phyloP scores from a whole-genome alignment of 2,113 vertebrate genomes.

The Falcunculus frontatus region DNA sequence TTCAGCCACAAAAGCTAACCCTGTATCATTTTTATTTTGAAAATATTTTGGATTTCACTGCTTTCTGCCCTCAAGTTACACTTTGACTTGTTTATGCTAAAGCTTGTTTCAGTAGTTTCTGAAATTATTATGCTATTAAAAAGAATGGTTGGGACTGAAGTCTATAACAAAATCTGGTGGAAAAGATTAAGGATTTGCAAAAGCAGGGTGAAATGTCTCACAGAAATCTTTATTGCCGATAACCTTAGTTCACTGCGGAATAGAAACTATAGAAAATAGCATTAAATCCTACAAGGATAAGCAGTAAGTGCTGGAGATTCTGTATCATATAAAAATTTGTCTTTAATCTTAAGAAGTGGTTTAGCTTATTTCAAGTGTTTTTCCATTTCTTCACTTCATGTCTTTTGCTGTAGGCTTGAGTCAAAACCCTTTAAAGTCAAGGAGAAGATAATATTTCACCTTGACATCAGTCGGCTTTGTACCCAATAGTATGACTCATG shows the following conservation, averaged over 20 bases:
- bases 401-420: not conserved
- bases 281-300: not conserved
- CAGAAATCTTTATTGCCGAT: not conserved
- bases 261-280: not conserved
- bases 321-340: not conserved
- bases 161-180: not conserved
- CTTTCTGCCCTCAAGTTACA: not conserved
- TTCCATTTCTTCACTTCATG: not conserved
- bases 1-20: not conserved
- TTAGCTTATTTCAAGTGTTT: not conserved
- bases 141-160: not conserved
- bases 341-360: not conserved
- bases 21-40: not conserved
- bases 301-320: not conserved
- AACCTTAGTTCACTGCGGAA: not conserved
- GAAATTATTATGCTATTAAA: not conserved
- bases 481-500: not conserved
- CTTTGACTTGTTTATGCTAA: slow-evolving; percentile 11
- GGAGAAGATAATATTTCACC: not conserved
- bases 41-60: not conserved
- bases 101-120: not conserved
- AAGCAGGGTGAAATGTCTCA: not conserved
- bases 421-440: not conserved
- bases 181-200: slow-evolving; percentile 3
- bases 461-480: not conserved